These are phyloP conservation scores for Atrichornis clamosus DNA, from an alignment of 2,113 vertebrate species.

Conservation along the genomic window DNA sequence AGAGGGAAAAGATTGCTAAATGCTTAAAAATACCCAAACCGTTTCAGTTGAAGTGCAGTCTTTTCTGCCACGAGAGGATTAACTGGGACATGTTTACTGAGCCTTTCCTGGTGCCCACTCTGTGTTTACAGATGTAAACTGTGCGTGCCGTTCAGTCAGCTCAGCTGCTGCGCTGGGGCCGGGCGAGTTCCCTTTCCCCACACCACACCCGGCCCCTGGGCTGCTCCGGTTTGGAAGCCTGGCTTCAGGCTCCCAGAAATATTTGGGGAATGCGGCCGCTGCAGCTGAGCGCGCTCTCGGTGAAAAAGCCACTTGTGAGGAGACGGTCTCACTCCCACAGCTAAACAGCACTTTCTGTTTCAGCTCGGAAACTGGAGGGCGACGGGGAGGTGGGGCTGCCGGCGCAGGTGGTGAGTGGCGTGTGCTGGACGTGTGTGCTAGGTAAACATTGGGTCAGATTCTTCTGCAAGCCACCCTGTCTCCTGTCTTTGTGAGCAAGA, in stretches of 20 bases:
- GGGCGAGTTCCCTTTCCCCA: constrained; percentile 5
- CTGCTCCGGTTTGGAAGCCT: constrained; percentile 47
- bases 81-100: constrained; percentile 50
- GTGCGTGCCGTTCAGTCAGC: constrained; percentile 44
- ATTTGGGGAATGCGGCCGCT: constrained; percentile 62
- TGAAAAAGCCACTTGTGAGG: constrained; percentile 60
- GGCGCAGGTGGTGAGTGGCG: background rate
- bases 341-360: constrained; percentile 50
- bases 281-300: constrained; percentile 19
- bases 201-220: constrained; percentile 49
- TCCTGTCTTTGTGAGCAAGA: background rate
- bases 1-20: background rate
- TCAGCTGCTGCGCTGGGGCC: constrained; percentile 21
- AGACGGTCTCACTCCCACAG: constrained; percentile 2
- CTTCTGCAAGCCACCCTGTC: background rate
- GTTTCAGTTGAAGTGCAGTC: background rate
- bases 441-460: constrained; percentile 3
- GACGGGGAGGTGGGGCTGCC: background rate
- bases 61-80: background rate
- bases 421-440: background rate
- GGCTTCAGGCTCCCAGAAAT: constrained; percentile 49
- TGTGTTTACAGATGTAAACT: constrained; percentile 53
- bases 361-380: background rate
- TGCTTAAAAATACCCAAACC: constrained; percentile 48
- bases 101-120: constrained; percentile 21